Base-by-base conservation (phyloP, 2,888 invertebrate genomes). In the Brenthis daphne region DNA sequence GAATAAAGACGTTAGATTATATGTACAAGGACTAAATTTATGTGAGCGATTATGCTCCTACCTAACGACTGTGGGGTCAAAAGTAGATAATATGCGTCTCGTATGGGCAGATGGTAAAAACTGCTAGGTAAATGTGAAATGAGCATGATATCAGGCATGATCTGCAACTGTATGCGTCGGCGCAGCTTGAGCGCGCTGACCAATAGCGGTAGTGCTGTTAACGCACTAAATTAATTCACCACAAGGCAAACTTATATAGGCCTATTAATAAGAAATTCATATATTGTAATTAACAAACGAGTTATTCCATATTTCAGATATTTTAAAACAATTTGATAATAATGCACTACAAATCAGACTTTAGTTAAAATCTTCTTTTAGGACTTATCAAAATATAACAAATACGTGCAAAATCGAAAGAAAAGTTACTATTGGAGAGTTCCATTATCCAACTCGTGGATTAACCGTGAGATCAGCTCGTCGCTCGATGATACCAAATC, bases 121-220 rank as follows among this genome's bases (percentile, higher is more conserved):
- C 74, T 80, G 70, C 69, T 73, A 73, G 70, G 77, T 79, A 80
- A 83, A 82, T 81, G 82, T 86, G 82, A 81, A 84, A 82, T 82
- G 81, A 80, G 78, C 79, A 79, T 82, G 82, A 78, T 89, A 89
- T 88, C 89, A 80, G 77, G 65, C 78, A 74, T 85, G 90, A 89
- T 91, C 91, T 88, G 92, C 90, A 89, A 88, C 85, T 86, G 86
- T 83, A 82, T 76, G 80, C 78, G 75, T 72, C 72, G 73, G 58
- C 79, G 91, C 92, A 92, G 89, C 92, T 92, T 92, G 90, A 75
- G 79, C 51, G 65, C 71, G 70, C 74, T 83, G 82, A 79, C 92
- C 92, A 92, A 92, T 92, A 70, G 84, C 78, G 76, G 74, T 75
- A 77, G 78, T 72, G 77, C 68, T 73, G 72, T 74, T 73, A 78